Conservation (phyloP, 1,140 invertebrate genomes). For the Achatina immaculata region DNA sequence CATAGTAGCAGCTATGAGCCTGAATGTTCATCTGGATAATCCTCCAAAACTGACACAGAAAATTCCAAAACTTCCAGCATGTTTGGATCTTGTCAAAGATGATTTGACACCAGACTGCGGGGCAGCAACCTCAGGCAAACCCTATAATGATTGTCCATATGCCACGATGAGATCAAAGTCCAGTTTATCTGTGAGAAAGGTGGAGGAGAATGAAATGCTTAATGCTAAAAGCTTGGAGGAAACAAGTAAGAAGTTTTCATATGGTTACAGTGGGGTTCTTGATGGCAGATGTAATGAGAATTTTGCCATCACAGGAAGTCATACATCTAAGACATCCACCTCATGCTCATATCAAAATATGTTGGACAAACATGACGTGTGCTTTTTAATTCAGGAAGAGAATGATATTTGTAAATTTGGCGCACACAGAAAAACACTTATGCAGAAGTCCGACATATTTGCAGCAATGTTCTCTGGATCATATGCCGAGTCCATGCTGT, state of each 20-base stretch:
- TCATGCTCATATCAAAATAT: neutral
- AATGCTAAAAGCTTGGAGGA: neutral
- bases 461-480: conserved; percentile 55
- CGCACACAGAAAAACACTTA: conserved; percentile 39
- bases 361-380: neutral
- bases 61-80: neutral
- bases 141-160: neutral
- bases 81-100: conserved; percentile 4
- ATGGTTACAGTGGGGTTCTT: neutral
- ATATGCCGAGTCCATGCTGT: conserved; percentile 47
- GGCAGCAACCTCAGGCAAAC: neutral
- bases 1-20: conserved; percentile 20
- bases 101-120: neutral
- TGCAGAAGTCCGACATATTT: conserved; percentile 51
- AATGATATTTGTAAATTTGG: neutral
- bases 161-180: neutral
- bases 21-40: conserved; percentile 6
- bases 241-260: neutral
- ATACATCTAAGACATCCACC: neutral
- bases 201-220: neutral
- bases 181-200: neutral
- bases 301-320: neutral
- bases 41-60: neutral
- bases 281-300: neutral
- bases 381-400: neutral